Base-by-base conservation (phyloP, 2,113 vertebrate species). In the Phodopus roborovskii region DNA sequence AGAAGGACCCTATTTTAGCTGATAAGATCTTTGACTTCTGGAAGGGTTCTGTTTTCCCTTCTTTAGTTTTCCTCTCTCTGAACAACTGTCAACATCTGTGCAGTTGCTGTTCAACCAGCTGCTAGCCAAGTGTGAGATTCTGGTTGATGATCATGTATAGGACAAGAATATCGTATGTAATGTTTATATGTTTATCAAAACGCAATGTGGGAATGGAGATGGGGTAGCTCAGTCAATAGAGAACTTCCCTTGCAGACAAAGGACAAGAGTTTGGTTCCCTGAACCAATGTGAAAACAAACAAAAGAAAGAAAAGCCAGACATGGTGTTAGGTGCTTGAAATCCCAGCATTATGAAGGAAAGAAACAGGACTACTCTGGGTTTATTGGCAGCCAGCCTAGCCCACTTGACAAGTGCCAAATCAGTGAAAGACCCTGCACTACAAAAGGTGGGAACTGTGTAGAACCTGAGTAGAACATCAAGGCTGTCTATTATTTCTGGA, bases 61-160 rank as follows among this genome's bases (percentile, higher is more conserved):
- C 39, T 30, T 60, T 33, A 85, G 48, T 62, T 85, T 70, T 13
- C 60, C 48, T 89, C 71, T 58, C 66, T 39, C 12, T 77, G 12
- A 82, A 92, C 95, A 95, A 45, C 89, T 73, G 33, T 11, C 88
- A 96, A 77, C 39, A 90, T 30, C 66, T 36, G 78, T 60, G 71
- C 11, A 93, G 16, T 28, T 88, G 73, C 77, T 92, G 1, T 60
- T 48, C 28, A 93, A 33, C 28, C 53, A 88, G 64, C 17, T 73
- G 36, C 60, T 92, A 77, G 71, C 26, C 89, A 90, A 90, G 53
- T 77, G 77, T 26, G 64, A 39, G 3, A n/a, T 6, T 70, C 84
- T 86, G 42, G 26, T 8, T 64, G 26, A 45, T 45, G 9, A 45
- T 42, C 50, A 83, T 36, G 39, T 45, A 73, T 36, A 36, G n/a